Evolutionary conservation across 2,888 invertebrate species (phyloP), one percentile per base, ranked within the genome.

Genomic region (Cantharis rufa): DNA sequence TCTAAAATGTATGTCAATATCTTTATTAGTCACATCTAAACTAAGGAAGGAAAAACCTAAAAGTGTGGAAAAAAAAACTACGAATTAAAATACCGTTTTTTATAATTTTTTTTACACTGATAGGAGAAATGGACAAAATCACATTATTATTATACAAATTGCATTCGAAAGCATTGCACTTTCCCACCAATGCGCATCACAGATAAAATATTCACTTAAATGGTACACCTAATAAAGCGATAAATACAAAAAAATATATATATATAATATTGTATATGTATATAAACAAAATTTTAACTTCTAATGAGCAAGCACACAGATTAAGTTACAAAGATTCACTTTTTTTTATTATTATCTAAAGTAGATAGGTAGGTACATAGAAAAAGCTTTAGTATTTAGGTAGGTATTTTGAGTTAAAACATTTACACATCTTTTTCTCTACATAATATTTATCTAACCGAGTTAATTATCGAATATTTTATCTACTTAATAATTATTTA

Each of bases 111-210:
- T 85, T 86, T 85, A 86, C 86, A 87, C 85, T 84, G 82, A 86
- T 87, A 87, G 87, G 86, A 86, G 85, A 87, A 86, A 85, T 86
- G 82, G 86, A 87, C 86, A 86, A 86, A 87, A 87, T 87, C 87
- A 87, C 87, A 87, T 86, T 85, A 83, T 86, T 81, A 48, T 82
- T 84, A 83, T 79, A 81, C 78, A 81, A 48, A 81, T 80, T 81
- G 79, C 80, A 81, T 81, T 66, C 84, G 83, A 86, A 88, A 88
- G 86, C 87, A 88, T 88, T 88, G 88, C 88, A 88, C 88, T 87
- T 87, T 87, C 86, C 88, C 87, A 85, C 84, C 83, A 84, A 84
- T 84, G 84, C 85, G 84, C 86, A 87, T 88, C 88, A 88, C 88
- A 88, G 87, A 87, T 86, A 86, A 86, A 66, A 76, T 78, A 78